Conservation (phyloP, 92 coral and sea anemone species). For the Actinernus sp. region DNA sequence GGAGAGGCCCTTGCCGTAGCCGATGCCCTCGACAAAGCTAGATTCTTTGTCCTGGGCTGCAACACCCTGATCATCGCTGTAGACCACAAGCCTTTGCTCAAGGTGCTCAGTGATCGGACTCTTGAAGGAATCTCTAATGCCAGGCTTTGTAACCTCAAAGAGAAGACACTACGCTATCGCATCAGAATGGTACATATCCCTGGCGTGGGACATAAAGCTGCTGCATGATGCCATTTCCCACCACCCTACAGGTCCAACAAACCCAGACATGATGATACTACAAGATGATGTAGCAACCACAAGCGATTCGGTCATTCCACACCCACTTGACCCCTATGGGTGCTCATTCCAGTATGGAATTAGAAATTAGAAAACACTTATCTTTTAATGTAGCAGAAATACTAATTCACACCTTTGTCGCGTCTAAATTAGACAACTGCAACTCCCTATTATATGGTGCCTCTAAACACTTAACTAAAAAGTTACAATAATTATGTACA, state of each 20-base stretch:
- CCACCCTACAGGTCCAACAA: slow-evolving; percentile 45
- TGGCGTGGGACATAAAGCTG: slow-evolving; percentile 54
- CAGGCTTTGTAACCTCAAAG: slow-evolving; percentile 58
- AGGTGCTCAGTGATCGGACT: slow-evolving; percentile 42
- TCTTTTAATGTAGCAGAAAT: too few relatives aligned
- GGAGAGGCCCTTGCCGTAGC: slow-evolving; percentile 65
- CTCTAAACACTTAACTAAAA: too few relatives aligned
- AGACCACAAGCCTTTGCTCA: slow-evolving; percentile 61
- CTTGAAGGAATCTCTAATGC: slow-evolving; percentile 53
- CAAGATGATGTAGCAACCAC: slow-evolving; percentile 46
- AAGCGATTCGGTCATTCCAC: too few relatives aligned
- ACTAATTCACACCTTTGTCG: too few relatives aligned
- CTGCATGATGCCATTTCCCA: slow-evolving; percentile 59
- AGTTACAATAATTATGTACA: too few relatives aligned
- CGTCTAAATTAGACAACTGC: too few relatives aligned
- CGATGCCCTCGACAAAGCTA: slow-evolving; percentile 53
- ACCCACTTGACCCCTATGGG: slow-evolving; percentile 43
- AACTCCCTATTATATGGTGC: too few relatives aligned
- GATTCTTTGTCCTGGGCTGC: slow-evolving; percentile 47
- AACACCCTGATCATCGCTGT: slow-evolving; percentile 55
- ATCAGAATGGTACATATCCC: slow-evolving; percentile 53
- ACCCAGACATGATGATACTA: slow-evolving; percentile 24
- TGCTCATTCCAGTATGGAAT: too few relatives aligned
- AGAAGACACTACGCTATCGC: slow-evolving; percentile 40
- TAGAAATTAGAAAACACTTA: too few relatives aligned